These are phyloP conservation scores for Bovichtus variegatus DNA, from an alignment of 2,797 vertebrate species.

Conservation along the genomic window DNA sequence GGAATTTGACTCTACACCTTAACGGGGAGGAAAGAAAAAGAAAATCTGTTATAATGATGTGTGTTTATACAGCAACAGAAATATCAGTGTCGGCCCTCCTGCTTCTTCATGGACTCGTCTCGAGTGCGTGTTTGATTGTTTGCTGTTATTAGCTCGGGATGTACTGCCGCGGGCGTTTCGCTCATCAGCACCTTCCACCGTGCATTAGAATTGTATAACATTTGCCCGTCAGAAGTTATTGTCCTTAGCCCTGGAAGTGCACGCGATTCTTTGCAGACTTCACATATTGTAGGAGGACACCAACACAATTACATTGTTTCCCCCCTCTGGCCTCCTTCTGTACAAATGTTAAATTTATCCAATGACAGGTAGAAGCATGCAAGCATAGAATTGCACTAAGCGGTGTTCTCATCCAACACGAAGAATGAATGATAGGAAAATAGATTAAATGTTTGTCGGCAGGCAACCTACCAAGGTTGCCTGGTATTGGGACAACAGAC, in stretches of 20 bases:
- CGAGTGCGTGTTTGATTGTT: slow-evolving; percentile 28
- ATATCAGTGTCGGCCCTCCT: not conserved
- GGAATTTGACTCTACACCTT: slow-evolving; percentile 31
- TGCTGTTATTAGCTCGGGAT: slow-evolving; percentile 16
- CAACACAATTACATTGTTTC: not conserved
- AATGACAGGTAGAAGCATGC: not conserved
- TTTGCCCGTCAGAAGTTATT: slow-evolving; percentile 24
- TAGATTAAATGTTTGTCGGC: not conserved
- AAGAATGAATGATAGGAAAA: not conserved
- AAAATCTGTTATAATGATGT: not conserved
- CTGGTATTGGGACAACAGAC: slow-evolving; percentile 3
- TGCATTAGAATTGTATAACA: slow-evolving; percentile 27
- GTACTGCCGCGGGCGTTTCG: slow-evolving; percentile 18
- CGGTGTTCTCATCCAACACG: not conserved
- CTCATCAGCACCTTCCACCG: slow-evolving; percentile 9
- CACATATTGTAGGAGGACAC: not conserved
- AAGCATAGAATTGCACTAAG: not conserved
- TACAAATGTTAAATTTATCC: not conserved
- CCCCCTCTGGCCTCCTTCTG: not conserved
- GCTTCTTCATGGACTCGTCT: not conserved
- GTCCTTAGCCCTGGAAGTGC: not conserved
- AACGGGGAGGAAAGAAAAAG: slow-evolving; percentile 3
- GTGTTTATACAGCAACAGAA: slow-evolving; percentile 1
- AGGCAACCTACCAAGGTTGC: not conserved
- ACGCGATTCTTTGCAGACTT: not conserved